Percentiles rank a stretch among this genome's conserved stretches.
These are phyloP conservation scores for Glyptemys insculpta DNA, from an alignment of 2,797 vertebrate species.

Conservation along the genomic window DNA sequence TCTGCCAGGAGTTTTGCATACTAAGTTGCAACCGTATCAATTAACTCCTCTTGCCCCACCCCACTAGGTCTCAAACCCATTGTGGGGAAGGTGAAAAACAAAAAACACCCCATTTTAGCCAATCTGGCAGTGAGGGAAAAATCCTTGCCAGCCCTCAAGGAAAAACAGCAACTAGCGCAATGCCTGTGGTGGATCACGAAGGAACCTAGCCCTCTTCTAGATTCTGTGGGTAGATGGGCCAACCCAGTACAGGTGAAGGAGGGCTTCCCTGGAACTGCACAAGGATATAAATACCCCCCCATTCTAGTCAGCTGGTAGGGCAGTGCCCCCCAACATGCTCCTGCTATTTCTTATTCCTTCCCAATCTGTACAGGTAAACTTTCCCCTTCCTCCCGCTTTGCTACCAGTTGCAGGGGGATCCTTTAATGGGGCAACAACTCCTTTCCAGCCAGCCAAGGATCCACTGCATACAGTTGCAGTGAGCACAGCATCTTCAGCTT, in stretches of 20 bases:
- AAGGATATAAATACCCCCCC: not conserved
- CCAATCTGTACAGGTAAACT: not conserved
- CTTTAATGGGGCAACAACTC: not conserved
- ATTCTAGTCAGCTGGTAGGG: not conserved
- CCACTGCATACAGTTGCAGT: not conserved
- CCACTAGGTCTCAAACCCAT: not conserved
- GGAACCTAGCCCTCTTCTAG: not conserved
- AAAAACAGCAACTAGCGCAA: not conserved
- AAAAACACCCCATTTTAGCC: not conserved
- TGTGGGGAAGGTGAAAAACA: not conserved
- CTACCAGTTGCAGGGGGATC: not conserved
- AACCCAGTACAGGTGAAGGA: too few species aligned
- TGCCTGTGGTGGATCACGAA: not conserved
- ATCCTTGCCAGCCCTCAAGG: not conserved
- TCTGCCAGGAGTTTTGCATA: not conserved
- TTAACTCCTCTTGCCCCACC: not conserved
- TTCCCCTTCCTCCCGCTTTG: not conserved
- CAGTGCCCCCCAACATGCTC: not conserved
- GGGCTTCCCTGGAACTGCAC: too few species aligned
- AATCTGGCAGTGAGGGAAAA: not conserved
- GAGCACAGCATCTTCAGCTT: conserved; percentile 16
- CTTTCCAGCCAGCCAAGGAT: not conserved
- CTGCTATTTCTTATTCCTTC: not conserved
- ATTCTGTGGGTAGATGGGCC: not conserved
- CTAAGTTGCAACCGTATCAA: not conserved